These are phyloP conservation scores for Scopus umbretta DNA, from an alignment of 2,113 vertebrate species.

Conservation along the genomic window DNA sequence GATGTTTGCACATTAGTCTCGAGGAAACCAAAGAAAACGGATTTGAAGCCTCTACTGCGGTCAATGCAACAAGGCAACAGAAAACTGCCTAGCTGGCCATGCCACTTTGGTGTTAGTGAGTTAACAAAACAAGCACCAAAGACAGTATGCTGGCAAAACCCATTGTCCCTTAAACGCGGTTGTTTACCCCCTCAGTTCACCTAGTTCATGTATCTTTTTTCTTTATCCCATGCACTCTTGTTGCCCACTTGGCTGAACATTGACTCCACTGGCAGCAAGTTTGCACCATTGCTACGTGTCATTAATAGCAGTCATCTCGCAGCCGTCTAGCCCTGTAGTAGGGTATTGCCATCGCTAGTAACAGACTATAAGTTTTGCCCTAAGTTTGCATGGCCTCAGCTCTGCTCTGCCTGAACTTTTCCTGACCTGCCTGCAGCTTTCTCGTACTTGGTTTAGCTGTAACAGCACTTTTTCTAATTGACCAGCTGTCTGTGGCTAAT, in stretches of 20 bases:
- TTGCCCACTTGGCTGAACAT: neutral
- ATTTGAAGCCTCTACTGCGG: neutral
- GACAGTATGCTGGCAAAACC: neutral
- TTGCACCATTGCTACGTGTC: neutral
- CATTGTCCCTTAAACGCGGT: neutral
- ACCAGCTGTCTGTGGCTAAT: neutral
- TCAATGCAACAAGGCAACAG: neutral
- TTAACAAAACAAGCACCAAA: neutral
- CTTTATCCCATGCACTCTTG: rapidly evolving
- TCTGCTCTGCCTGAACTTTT: neutral
- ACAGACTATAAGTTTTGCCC: no score
- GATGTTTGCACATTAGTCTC: neutral
- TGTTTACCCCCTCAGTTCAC: neutral
- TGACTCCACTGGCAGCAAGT: neutral
- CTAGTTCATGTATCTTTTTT: neutral
- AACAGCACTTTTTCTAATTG: neutral
- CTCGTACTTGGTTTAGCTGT: neutral
- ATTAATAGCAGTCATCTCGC: no score
- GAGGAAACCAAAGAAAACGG: neutral
- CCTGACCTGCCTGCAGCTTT: neutral
- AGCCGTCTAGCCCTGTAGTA: rapidly evolving
- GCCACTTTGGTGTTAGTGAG: no score
- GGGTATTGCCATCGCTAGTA: no score
- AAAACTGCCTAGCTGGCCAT: neutral
- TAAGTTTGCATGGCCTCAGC: neutral